A percentile compares a stretch with the other conserved stretches of the same genome.
Conservation (phyloP, 2,797 vertebrate genomes). For the Molossus molossus region DNA sequence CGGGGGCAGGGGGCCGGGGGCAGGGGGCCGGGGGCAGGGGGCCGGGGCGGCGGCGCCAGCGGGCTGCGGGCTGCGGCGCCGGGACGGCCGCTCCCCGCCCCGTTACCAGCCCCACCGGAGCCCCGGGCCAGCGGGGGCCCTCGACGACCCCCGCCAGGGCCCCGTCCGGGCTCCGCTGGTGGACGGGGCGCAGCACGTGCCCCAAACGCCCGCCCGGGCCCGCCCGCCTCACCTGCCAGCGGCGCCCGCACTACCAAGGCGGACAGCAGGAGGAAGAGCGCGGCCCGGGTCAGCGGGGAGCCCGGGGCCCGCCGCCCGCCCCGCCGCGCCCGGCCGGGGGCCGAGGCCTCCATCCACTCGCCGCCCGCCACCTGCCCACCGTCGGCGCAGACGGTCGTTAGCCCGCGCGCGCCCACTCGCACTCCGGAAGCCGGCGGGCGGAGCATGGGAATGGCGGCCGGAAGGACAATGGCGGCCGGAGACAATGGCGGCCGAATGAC, state of each 20-base stretch:
- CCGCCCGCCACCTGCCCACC: neutral
- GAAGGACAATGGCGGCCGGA: neutral
- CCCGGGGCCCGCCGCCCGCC: neutral
- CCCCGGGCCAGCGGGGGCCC: too few relatives aligned
- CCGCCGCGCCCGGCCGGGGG: constrained; percentile 23
- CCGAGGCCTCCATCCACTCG: constrained; percentile 67
- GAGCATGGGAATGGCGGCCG: neutral
- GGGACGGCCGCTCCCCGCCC: too few relatives aligned
- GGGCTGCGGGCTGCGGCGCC: too few relatives aligned
- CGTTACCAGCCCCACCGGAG: too few relatives aligned
- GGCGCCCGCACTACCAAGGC: neutral
- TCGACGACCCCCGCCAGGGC: too few relatives aligned
- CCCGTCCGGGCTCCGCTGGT: too few relatives aligned
- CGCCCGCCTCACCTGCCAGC: constrained; percentile 75
- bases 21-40: too few relatives aligned
- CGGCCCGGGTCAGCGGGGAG: neutral
- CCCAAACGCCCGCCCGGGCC: neutral
- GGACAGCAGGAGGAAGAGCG: neutral
- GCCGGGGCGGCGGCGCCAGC: too few relatives aligned
- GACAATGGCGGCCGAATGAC: neutral
- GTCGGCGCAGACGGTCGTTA: constrained; percentile 67
- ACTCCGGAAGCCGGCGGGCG: neutral
- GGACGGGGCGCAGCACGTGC: neutral
- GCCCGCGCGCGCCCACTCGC: constrained; percentile 1
- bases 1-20: too few relatives aligned